Conservation (phyloP, 2,113 vertebrate genomes). For the Prunella fulvescens region DNA sequence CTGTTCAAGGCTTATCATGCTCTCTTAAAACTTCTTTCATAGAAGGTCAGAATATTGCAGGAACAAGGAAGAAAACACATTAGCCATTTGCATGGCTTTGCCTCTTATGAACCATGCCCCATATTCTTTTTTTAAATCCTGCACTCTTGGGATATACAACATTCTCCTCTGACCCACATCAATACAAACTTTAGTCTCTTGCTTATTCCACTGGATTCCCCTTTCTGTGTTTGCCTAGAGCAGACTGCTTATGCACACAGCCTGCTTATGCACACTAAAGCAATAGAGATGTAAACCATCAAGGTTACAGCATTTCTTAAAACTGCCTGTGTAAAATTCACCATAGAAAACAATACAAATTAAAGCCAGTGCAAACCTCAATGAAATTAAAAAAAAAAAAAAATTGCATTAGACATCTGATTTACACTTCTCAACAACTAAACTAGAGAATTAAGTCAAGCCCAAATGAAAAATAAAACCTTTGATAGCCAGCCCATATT, state of each 20-base stretch:
- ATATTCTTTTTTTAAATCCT: neutral
- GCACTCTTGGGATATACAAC: neutral
- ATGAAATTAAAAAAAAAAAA: neutral
- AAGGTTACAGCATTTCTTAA: neutral
- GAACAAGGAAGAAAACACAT: neutral
- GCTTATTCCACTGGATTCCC: neutral
- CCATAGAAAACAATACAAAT: neutral
- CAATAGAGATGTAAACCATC: neutral
- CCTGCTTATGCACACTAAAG: neutral
- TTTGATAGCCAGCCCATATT: neutral
- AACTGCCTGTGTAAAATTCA: neutral
- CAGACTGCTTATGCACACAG: neutral
- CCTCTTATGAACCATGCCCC: neutral
- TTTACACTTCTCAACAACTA: neutral
- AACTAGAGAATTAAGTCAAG: neutral
- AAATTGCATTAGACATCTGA: neutral
- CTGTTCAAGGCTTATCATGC: neutral
- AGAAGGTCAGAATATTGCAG: neutral
- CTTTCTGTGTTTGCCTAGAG: neutral
- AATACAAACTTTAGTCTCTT: neutral
- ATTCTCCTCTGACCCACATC: neutral
- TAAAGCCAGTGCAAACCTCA: neutral
- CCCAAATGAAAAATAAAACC: neutral
- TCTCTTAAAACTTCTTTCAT: neutral
- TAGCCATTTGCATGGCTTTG: neutral